Evolutionary conservation across 2,113 vertebrate genomes (phyloP).

Genomic region (Mandrillus leucophaeus): DNA sequence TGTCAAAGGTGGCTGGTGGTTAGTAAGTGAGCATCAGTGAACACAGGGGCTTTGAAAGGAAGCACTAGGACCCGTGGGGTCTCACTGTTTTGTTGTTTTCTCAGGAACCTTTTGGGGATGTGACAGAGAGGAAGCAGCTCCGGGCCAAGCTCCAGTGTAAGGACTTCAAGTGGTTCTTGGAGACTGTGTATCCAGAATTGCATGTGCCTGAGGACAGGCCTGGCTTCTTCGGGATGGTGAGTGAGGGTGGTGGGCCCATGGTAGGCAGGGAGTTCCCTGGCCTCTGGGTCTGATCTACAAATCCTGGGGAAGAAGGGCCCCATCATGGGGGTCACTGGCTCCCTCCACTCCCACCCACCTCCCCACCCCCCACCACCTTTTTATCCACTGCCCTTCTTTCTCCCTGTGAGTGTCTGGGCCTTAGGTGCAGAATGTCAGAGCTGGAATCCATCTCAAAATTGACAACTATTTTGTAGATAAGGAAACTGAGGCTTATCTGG

Average conservation of each 20-base stretch:
- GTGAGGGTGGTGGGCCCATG: neutral
- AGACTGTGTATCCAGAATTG: slow-evolving; percentile 95
- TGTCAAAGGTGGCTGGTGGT: neutral
- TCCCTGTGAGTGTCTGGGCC: neutral
- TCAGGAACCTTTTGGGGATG: slow-evolving; percentile 96
- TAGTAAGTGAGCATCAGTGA: rapidly evolving
- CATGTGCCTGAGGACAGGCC: slow-evolving; percentile 91
- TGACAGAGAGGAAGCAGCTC: slow-evolving; percentile 90
- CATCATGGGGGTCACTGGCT: rapidly evolving
- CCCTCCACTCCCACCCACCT: neutral
- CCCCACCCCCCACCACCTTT: neutral
- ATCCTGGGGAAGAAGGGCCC: neutral
- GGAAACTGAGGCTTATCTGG: neutral
- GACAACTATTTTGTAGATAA: neutral
- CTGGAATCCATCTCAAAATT: neutral
- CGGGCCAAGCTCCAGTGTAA: slow-evolving; percentile 91
- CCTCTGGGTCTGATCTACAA: neutral
- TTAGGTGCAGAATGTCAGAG: neutral
- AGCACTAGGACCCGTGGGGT: rapidly evolving
- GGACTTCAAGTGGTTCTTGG: slow-evolving; percentile 95
- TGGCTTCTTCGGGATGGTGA: slow-evolving; percentile 97
- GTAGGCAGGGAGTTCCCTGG: neutral
- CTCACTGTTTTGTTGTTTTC: neutral
- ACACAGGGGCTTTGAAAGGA: neutral
- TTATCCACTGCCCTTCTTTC: neutral